A percentile compares a stretch with the other conserved stretches of the same genome.
Conservation (phyloP, 2,888 invertebrate species). For the Stenchaetothrips biformis region DNA sequence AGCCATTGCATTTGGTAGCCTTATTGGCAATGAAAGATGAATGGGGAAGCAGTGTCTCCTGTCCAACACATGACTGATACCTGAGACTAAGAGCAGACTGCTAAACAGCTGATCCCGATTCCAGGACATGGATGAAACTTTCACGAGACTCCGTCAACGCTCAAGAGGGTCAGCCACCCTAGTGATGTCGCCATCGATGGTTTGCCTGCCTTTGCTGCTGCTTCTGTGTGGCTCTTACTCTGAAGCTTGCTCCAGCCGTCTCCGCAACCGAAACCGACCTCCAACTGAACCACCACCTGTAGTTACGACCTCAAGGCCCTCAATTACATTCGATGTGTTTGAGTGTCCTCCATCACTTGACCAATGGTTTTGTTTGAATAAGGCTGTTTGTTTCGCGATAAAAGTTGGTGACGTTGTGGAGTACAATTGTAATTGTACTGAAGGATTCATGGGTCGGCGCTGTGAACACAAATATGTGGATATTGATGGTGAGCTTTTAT, state of each 20-base stretch:
- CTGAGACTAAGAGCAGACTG: not conserved
- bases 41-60: too few relatives aligned
- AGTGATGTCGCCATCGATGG: slow-evolving; percentile 5
- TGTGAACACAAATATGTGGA: slow-evolving; percentile 8
- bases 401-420: not conserved
- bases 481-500: slow-evolving; percentile 1
- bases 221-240: slow-evolving; percentile 4
- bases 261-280: slow-evolving; percentile 1
- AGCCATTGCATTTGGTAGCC: too few relatives aligned
- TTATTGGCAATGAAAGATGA: too few relatives aligned
- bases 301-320: not conserved
- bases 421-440: slow-evolving; percentile 6
- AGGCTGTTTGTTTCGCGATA: not conserved
- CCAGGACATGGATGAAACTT: slow-evolving; percentile 23
- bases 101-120: slow-evolving; percentile 11
- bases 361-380: not conserved
- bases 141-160: not conserved
- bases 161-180: not conserved
- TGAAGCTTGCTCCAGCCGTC: slow-evolving; percentile 9
- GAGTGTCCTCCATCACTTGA: not conserved
- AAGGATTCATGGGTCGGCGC: not conserved
- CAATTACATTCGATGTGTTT: not conserved
- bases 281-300: not conserved
- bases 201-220: slow-evolving; percentile 6
- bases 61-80: too few relatives aligned